Conservation (phyloP, 53 echinoderm and acorn worm species). For the Crossaster papposus region DNA sequence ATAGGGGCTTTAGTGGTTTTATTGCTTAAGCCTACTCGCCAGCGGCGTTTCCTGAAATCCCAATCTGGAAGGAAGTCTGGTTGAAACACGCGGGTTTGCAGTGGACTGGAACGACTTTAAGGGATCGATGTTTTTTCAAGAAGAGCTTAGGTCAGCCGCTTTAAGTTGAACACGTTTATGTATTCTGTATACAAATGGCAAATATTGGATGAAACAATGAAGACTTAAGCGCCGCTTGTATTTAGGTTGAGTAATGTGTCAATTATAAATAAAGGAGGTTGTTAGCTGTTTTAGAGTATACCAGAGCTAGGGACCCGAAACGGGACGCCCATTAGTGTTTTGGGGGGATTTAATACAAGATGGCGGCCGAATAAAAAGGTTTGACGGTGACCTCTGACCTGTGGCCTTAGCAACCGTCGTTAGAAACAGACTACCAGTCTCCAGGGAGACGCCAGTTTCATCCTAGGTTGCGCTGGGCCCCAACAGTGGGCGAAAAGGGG, state of each 20-base stretch:
- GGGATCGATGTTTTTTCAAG: background rate
- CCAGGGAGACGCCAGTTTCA: conserved; percentile 18
- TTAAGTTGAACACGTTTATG: background rate
- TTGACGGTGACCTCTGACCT: conserved; percentile 9
- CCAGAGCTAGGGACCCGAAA: background rate
- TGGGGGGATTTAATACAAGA: background rate
- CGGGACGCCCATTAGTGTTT: conserved; percentile 31
- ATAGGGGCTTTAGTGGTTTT: background rate
- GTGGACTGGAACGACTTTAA: conserved; percentile 24
- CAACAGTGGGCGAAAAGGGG: background rate
- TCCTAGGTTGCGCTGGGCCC: background rate
- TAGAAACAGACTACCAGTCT: conserved; percentile 22
- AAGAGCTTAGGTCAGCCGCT: background rate
- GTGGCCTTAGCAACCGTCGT: conserved; percentile 23
- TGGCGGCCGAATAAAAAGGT: conserved; percentile 24
- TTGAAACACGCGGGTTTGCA: conserved; percentile 14
- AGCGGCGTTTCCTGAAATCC: conserved; percentile 22
- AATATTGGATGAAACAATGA: background rate
- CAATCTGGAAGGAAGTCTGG: conserved; percentile 1
- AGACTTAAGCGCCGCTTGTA: background rate
- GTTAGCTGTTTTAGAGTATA: background rate
- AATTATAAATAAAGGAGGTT: background rate
- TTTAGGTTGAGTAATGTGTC: conserved; percentile 26
- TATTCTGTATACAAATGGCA: background rate
- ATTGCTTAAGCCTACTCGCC: conserved; percentile 5